Evolutionary conservation across 2,113 vertebrate species (phyloP).

Genomic region (Sinocyclocheilus maitianheensis): DNA sequence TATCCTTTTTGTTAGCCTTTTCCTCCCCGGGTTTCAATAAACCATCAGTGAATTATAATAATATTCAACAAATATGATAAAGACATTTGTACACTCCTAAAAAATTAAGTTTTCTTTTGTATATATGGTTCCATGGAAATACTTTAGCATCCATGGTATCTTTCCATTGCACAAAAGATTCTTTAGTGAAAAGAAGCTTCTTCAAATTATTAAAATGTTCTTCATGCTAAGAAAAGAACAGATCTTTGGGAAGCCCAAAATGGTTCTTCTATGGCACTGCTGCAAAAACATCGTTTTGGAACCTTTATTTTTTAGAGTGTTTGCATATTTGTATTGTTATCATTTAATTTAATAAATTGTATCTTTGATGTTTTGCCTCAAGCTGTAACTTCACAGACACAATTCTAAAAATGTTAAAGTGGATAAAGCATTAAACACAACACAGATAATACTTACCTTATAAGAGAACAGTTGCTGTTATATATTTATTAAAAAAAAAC

Average conservation of each 20-base stretch:
- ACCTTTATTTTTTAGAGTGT: too few relatives aligned
- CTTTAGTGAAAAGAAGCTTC: neutral
- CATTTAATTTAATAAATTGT: neutral
- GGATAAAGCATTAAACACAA: neutral
- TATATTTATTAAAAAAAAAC: conserved; percentile 27
- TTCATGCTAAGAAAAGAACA: neutral
- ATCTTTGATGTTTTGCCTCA: neutral
- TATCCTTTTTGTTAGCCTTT: neutral
- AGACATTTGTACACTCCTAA: neutral
- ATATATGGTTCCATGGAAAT: neutral
- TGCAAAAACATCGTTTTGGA: too few relatives aligned
- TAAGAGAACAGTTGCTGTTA: neutral
- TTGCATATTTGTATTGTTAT: neutral
- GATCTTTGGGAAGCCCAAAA: neutral
- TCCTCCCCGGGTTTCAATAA: neutral
- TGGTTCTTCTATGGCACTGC: neutral
- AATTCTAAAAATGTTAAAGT: neutral
- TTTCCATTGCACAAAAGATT: neutral
- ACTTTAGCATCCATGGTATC: neutral
- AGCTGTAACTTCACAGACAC: neutral
- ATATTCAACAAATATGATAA: neutral
- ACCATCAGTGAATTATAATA: neutral
- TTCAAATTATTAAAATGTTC: neutral
- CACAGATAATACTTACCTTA: conserved; percentile 35
- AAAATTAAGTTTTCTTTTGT: too few relatives aligned